A percentile compares a stretch with the other conserved stretches of the same genome.
Evolutionary conservation across 1,140 invertebrate species (phyloP).

Genomic region (Drosophila elegans): DNA sequence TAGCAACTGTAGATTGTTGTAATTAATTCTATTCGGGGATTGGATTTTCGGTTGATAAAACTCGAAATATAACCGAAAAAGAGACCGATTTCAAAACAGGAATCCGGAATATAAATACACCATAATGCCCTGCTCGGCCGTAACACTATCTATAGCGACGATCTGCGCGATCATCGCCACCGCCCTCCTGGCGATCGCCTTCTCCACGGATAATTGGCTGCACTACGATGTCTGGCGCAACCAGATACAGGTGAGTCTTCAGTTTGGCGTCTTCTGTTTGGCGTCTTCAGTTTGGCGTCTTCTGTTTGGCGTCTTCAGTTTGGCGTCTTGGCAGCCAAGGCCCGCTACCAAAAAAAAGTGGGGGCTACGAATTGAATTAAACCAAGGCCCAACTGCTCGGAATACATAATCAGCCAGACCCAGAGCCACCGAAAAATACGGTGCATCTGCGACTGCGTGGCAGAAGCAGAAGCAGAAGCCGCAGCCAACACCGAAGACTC

Average conservation of each 20-base stretch:
- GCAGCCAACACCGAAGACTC: constrained; percentile 35
- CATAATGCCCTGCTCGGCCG: constrained; percentile 94
- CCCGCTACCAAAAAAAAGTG: constrained; percentile 4
- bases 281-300: constrained; percentile 2
- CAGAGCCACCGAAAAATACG: constrained; percentile 11
- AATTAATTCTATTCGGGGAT: constrained; percentile 12
- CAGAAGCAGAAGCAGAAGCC: constrained; percentile 53
- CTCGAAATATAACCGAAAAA: constrained; percentile 28
- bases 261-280: background rate
- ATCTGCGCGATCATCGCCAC: constrained; percentile 96
- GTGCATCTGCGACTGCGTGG: constrained; percentile 42
- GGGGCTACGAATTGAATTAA: constrained; percentile 8
- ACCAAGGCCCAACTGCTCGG: constrained; percentile 7
- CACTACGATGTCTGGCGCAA: constrained; percentile 95
- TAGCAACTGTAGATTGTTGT: constrained; percentile 51
- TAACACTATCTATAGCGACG: constrained; percentile 96
- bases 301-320: background rate
- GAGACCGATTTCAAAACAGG: constrained; percentile 11
- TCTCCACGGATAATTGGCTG: constrained; percentile 98
- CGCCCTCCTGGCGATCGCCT: constrained; percentile 95
- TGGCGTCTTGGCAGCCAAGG: constrained; percentile 16
- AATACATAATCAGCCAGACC: constrained; percentile 29
- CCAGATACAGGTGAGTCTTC: constrained; percentile 91
- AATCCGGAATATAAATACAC: constrained; percentile 80
- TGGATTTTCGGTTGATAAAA: constrained; percentile 48